Conservation (phyloP, 2,888 invertebrate species). For the Macrosoma leucophasiata region DNA sequence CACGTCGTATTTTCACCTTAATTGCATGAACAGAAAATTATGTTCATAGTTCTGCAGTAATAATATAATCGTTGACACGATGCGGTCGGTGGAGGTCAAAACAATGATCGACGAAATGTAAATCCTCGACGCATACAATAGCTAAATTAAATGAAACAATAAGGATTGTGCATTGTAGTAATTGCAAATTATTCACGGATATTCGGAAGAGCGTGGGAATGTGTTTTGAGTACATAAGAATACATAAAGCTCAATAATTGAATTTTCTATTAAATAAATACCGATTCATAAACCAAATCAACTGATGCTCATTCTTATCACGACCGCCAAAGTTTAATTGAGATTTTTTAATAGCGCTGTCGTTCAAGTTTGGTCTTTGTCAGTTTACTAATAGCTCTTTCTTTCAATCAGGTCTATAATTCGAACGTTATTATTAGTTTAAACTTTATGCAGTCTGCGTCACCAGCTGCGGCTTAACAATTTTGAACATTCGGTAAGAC, state of each 20-base stretch:
- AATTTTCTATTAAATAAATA: no score
- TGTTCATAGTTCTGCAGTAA: no score
- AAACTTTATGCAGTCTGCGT: no score
- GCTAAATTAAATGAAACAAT: slow-evolving; percentile 72
- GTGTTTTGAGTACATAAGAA: no score
- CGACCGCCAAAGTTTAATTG: slow-evolving; percentile 48
- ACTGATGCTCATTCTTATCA: slow-evolving; percentile 55
- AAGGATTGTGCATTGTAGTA: slow-evolving; percentile 66
- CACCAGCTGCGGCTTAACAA: no score
- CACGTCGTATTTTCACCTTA: no score
- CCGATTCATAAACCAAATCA: no score
- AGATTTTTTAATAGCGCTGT: slow-evolving; percentile 43
- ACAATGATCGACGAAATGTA: slow-evolving; percentile 57
- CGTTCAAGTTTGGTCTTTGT: slow-evolving; percentile 74
- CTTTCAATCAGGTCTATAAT: slow-evolving; percentile 61
- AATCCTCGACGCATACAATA: slow-evolving; percentile 65
- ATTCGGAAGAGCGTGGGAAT: slow-evolving; percentile 65
- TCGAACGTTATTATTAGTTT: no score
- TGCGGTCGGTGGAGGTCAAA: slow-evolving; percentile 37
- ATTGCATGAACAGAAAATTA: no score
- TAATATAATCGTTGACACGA: slow-evolving; percentile 27
- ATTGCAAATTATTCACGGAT: slow-evolving; percentile 61
- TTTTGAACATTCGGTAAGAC: no score
- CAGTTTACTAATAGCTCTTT: slow-evolving; percentile 52
- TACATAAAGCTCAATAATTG: no score